A percentile compares a stretch with the other conserved stretches of the same genome.
Conservation (phyloP, 1,140 invertebrate species). For the Globodera ellingtonae region DNA sequence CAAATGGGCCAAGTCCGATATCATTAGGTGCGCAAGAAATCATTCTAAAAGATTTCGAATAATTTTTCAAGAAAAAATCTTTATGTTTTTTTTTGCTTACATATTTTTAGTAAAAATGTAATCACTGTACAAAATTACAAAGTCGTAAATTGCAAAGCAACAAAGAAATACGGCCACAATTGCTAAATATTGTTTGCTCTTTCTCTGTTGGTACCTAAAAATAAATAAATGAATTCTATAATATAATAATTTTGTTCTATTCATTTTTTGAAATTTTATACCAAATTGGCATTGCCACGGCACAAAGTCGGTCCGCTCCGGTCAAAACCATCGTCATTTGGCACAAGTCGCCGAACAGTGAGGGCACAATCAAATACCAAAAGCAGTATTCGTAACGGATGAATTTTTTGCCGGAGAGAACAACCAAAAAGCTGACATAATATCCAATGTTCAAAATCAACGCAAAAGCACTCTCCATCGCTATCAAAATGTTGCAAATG, state of each 20-base stretch:
- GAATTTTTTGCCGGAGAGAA: neutral
- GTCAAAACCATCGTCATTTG: neutral
- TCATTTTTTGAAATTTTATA: neutral
- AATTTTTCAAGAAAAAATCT: neutral
- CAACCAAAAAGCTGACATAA: conserved; percentile 1
- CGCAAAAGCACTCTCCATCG: neutral
- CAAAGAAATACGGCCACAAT: neutral
- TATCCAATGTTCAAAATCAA: neutral
- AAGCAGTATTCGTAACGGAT: neutral
- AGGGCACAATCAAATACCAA: neutral
- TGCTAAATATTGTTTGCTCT: neutral
- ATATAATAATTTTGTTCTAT: no score
- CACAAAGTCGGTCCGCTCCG: neutral
- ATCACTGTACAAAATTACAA: neutral
- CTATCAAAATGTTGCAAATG: neutral
- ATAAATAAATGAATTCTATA: neutral
- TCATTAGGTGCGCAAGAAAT: neutral
- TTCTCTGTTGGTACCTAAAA: neutral
- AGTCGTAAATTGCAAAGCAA: neutral
- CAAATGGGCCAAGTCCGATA: neutral
- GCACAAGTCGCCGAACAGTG: neutral
- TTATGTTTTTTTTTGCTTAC: neutral
- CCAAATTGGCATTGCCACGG: neutral
- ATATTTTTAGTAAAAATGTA: neutral
- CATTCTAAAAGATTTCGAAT: neutral